These are phyloP conservation scores for Apoda limacodes DNA, from an alignment of 2,888 invertebrate species.

Conservation along the genomic window DNA sequence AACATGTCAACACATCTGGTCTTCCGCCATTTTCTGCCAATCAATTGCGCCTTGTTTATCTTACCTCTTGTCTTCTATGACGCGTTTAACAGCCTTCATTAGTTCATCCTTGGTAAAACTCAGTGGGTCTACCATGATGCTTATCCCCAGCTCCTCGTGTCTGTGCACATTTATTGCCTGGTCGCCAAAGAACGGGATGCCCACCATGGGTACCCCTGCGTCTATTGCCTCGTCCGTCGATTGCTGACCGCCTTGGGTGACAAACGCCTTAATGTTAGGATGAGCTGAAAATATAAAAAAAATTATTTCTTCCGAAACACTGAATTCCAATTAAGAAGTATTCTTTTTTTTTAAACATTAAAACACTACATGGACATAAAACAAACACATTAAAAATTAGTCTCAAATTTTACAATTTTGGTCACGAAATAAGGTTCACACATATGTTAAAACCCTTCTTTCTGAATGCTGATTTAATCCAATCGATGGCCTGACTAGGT, in stretches of 20 bases:
- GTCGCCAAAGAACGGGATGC: constrained; percentile 38
- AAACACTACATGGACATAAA: background rate
- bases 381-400: background rate
- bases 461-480: no score
- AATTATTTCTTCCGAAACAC: no score
- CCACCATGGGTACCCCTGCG: constrained; percentile 35
- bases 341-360: background rate
- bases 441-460: no score
- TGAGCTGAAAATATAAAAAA: constrained; percentile 25
- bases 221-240: constrained; percentile 43
- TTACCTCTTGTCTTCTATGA: constrained; percentile 5
- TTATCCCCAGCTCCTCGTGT: constrained; percentile 21
- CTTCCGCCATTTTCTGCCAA: no score
- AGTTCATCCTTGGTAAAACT: constrained; percentile 2
- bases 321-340: background rate
- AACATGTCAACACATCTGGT: no score
- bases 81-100: constrained; percentile 1
- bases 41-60: no score
- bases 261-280: constrained; percentile 43
- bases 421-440: no score
- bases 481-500: no score
- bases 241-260: constrained; percentile 46
- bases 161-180: constrained; percentile 27
- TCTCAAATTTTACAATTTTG: no score
- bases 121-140: no score